phyloP scores from a whole-genome alignment of 2,797 vertebrate genomes.

The Pelodytes ibericus region DNA sequence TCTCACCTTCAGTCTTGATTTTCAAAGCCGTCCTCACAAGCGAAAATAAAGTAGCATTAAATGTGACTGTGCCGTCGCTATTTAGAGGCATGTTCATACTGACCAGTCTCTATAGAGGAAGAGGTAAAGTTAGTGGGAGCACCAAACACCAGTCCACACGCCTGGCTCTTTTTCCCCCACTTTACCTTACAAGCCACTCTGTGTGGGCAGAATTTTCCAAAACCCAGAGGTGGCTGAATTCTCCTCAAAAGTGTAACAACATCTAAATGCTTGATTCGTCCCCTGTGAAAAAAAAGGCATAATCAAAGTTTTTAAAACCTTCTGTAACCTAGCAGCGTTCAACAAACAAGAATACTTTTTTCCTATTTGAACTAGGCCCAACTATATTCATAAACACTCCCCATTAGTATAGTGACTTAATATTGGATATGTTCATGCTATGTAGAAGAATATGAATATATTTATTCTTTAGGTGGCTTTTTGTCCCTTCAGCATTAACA shows the following conservation, averaged over 20 bases:
- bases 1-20: constrained; percentile 96
- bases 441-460: no score
- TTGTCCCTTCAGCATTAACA: no score
- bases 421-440: no score
- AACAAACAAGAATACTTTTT: no score
- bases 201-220: constrained; percentile 98
- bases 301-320: no score
- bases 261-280: constrained; percentile 95
- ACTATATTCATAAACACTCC: no score
- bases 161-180: not conserved
- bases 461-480: no score
- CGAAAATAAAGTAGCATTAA: constrained; percentile 95
- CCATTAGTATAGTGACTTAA: no score
- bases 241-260: constrained; percentile 93
- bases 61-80: constrained; percentile 95
- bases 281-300: constrained; percentile 69
- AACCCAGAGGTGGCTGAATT: constrained; percentile 94
- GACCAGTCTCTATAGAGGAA: constrained; percentile 82
- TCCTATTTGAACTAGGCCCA: no score
- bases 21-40: constrained; percentile 95
- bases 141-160: not conserved
- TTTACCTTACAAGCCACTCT: constrained; percentile 93
- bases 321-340: no score
- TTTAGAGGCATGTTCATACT: constrained; percentile 99
- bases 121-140: no score